Percentiles rank a stretch among this genome's conserved stretches.
Evolutionary conservation across 2,113 vertebrate genomes (phyloP).

Genomic region (Leucosticte australis): DNA sequence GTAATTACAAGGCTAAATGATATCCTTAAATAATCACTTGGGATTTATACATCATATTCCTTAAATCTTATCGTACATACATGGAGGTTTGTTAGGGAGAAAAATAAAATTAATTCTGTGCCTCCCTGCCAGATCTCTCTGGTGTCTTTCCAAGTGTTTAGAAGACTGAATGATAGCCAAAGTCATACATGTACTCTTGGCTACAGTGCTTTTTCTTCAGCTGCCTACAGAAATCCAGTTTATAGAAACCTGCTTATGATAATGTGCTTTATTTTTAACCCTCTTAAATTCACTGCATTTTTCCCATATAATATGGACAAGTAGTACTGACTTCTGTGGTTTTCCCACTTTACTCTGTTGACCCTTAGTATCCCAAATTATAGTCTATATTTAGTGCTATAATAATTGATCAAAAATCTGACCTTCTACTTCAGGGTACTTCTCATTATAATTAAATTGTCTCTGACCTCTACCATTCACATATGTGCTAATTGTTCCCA

Average conservation of each 20-base stretch:
- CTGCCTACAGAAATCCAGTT: neutral
- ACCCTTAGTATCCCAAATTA: neutral
- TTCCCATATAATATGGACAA: neutral
- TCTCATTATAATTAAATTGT: neutral
- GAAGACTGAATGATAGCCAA: neutral
- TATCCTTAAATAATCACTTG: slow-evolving; percentile 46
- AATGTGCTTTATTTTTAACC: neutral
- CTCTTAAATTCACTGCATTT: neutral
- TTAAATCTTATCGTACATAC: neutral
- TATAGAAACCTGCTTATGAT: neutral
- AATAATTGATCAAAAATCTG: neutral
- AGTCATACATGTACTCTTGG: neutral
- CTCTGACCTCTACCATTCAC: neutral
- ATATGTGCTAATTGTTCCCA: neutral
- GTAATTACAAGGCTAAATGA: slow-evolving; percentile 36
- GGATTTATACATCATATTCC: slow-evolving; percentile 23
- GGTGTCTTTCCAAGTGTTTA: neutral
- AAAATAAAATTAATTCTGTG: neutral
- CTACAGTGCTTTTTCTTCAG: neutral
- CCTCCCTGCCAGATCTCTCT: neutral
- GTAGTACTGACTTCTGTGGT: neutral
- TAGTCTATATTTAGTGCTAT: neutral
- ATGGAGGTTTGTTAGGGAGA: neutral
- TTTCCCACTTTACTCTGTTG: neutral
- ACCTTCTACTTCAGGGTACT: neutral